Evolutionary conservation across 2,797 vertebrate genomes (phyloP).

Genomic region (Orientallactaga sibirica): DNA sequence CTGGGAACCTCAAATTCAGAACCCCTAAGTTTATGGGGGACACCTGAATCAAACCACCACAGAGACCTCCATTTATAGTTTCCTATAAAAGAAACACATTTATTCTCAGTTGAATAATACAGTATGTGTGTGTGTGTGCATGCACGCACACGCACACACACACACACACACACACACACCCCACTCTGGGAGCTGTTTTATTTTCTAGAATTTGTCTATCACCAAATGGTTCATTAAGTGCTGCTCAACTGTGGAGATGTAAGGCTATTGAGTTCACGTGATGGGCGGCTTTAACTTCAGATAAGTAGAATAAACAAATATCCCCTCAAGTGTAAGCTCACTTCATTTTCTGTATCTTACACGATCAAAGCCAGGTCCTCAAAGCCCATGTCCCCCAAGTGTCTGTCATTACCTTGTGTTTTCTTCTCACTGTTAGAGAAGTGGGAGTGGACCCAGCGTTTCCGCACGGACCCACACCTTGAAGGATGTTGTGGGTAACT

Average conservation of each 20-base stretch:
- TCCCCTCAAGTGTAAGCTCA: constrained; percentile 1
- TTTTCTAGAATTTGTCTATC: constrained; percentile 59
- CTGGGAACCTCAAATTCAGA: no score
- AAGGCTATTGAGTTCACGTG: constrained; percentile 11
- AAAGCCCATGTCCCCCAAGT: background rate
- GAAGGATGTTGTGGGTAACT: background rate
- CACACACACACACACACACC: background rate
- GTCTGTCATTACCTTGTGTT: constrained; percentile 16
- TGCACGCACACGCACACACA: background rate
- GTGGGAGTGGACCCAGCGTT: background rate
- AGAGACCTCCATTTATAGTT: constrained; percentile 23
- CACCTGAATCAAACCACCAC: no score
- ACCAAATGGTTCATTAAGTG: constrained; percentile 49
- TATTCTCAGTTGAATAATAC: constrained; percentile 14
- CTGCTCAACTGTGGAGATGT: constrained; percentile 42
- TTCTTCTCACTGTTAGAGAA: constrained; percentile 1
- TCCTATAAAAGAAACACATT: constrained; percentile 32
- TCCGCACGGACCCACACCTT: background rate
- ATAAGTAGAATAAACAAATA: constrained; percentile 63
- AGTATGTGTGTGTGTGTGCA: background rate
- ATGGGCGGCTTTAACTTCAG: constrained; percentile 45
- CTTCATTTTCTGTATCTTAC: constrained; percentile 48
- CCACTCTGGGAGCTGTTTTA: constrained; percentile 14
- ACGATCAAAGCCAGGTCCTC: constrained; percentile 54
- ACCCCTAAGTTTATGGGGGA: no score